phyloP scores from a whole-genome alignment of 2,797 vertebrate genomes.

The Todus mexicanus region DNA sequence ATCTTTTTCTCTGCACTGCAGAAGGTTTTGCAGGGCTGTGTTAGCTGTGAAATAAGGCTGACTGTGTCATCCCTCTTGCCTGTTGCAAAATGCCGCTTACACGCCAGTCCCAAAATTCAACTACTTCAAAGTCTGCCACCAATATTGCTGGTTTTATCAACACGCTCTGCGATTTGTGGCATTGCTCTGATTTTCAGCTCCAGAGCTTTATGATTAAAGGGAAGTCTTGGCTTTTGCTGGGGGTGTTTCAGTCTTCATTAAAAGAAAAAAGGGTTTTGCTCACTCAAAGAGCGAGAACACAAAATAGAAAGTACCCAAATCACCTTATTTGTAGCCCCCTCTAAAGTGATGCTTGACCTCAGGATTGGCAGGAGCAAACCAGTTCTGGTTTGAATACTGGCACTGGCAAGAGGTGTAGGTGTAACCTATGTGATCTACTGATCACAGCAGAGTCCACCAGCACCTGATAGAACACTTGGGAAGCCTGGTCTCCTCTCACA shows the following conservation, averaged over 20 bases:
- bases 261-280: neutral
- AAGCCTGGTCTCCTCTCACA: neutral
- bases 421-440: neutral
- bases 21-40: neutral
- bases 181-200: neutral
- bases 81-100: neutral
- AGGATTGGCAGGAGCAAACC: neutral
- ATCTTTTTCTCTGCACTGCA: neutral
- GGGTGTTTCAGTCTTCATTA: neutral
- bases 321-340: neutral
- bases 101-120: neutral
- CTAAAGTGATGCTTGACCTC: neutral
- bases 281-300: neutral
- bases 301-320: neutral
- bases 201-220: neutral
- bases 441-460: neutral
- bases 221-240: neutral
- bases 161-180: rapidly evolving
- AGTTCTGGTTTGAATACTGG: neutral
- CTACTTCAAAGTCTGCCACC: neutral
- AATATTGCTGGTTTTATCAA: neutral
- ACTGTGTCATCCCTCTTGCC: neutral
- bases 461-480: neutral
- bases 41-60: neutral
- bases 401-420: neutral